phyloP scores from a whole-genome alignment of 2,113 vertebrate genomes.

The Saimiri boliviensis region DNA sequence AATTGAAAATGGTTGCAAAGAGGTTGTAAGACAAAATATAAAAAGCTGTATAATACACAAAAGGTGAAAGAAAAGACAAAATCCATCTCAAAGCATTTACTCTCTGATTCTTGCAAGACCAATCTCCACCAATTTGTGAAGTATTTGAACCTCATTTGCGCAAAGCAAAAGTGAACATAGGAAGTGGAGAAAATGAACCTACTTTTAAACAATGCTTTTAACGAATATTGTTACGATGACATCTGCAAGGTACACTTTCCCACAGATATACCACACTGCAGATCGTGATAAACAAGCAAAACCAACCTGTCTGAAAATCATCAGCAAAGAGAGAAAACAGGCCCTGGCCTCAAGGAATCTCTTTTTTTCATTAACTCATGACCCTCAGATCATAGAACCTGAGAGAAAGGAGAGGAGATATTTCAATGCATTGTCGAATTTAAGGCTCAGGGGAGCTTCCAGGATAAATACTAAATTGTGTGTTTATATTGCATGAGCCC shows the following conservation, averaged over 20 bases:
- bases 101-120: background rate
- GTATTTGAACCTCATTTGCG: background rate
- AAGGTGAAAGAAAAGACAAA: conserved; percentile 57
- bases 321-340: conserved; percentile 13
- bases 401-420: conserved; percentile 1
- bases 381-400: background rate
- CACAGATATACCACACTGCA: background rate
- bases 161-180: background rate
- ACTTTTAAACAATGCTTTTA: background rate
- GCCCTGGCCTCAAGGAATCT: conserved; percentile 34
- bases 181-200: background rate
- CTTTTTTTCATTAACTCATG: conserved; percentile 41
- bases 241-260: background rate
- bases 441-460: conserved; percentile 5
- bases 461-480: background rate
- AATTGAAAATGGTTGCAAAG: background rate
- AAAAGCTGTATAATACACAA: background rate
- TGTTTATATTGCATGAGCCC: background rate
- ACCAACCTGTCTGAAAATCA: background rate
- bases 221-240: background rate
- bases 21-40: background rate
- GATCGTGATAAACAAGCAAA: conserved; percentile 17
- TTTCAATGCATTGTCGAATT: background rate
- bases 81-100: background rate
- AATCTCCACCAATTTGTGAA: background rate